phyloP scores from a whole-genome alignment of 1,140 invertebrate species.

The Drosophila bocqueti region DNA sequence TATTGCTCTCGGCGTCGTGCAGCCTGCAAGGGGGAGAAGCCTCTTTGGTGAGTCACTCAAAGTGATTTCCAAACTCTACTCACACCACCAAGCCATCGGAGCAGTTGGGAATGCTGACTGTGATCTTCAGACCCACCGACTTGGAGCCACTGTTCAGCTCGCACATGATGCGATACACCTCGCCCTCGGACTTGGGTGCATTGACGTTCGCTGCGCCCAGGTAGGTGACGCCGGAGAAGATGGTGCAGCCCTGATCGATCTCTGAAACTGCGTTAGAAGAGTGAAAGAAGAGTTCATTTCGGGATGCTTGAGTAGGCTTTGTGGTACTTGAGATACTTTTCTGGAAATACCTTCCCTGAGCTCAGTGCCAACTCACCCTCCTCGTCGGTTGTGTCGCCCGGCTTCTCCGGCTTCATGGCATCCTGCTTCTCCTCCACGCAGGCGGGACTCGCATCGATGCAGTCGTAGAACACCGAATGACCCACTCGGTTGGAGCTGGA shows the following conservation, averaged over 20 bases:
- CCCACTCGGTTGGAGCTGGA: conserved; percentile 83
- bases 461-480: conserved; percentile 86
- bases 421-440: conserved; percentile 89
- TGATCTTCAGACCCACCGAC: conserved; percentile 91
- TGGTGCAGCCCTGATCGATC: conserved; percentile 93
- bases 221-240: conserved; percentile 97
- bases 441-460: conserved; percentile 86
- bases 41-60: background rate
- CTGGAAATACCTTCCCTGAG: background rate
- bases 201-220: conserved; percentile 96
- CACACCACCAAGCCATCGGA: conserved; percentile 93
- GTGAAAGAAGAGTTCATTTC: background rate
- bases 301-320: background rate
- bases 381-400: conserved; percentile 88
- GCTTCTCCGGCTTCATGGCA: conserved; percentile 89
- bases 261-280: conserved; percentile 87
- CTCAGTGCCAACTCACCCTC: conserved; percentile 86
- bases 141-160: conserved; percentile 91
- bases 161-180: conserved; percentile 97
- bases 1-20: conserved; percentile 93
- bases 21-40: conserved; percentile 87
- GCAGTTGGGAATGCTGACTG: conserved; percentile 95
- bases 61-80: conserved; percentile 72
- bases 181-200: conserved; percentile 96
- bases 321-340: background rate